Evolutionary conservation across 1,140 invertebrate genomes (phyloP).

Genomic region (Drosophila burlai): DNA sequence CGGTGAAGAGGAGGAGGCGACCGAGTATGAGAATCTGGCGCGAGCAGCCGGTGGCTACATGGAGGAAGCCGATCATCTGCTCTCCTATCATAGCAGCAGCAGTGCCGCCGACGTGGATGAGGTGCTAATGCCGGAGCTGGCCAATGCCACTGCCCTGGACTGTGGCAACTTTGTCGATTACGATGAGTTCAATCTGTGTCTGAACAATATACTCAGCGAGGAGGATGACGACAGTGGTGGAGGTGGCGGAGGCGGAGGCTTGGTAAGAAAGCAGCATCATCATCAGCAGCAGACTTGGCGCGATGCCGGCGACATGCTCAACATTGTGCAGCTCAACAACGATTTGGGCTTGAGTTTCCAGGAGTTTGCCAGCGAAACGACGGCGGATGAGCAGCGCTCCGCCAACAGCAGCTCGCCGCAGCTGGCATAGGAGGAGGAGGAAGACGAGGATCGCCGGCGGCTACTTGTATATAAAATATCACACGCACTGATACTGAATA

Average conservation of each 20-base stretch:
- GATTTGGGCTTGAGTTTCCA: slow-evolving; percentile 66
- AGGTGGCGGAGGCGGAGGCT: background rate
- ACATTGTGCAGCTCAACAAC: slow-evolving; percentile 67
- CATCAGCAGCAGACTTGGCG: slow-evolving; percentile 47
- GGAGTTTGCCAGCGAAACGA: slow-evolving; percentile 58
- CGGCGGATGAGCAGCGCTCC: slow-evolving; percentile 65
- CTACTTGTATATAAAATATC: slow-evolving; percentile 38
- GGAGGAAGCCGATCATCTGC: slow-evolving; percentile 47
- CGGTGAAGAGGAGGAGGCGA: slow-evolving; percentile 29
- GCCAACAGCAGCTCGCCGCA: slow-evolving; percentile 68
- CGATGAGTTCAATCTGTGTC: slow-evolving; percentile 81
- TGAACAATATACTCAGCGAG: slow-evolving; percentile 78
- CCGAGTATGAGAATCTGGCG: slow-evolving; percentile 35
- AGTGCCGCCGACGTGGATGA: slow-evolving; percentile 49
- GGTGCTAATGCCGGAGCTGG: slow-evolving; percentile 68
- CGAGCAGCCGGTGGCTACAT: slow-evolving; percentile 47
- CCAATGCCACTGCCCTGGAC: slow-evolving; percentile 59
- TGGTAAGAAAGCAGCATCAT: slow-evolving; percentile 15
- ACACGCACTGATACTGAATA: slow-evolving; percentile 49
- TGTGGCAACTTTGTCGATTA: slow-evolving; percentile 79
- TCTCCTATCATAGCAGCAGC: slow-evolving; percentile 58
- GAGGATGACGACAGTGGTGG: slow-evolving; percentile 54
- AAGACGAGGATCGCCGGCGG: background rate
- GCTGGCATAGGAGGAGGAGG: slow-evolving; percentile 46
- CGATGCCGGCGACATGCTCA: slow-evolving; percentile 62